Conservation (phyloP, 2,113 vertebrate genomes). For the Lipophrys pholis region DNA sequence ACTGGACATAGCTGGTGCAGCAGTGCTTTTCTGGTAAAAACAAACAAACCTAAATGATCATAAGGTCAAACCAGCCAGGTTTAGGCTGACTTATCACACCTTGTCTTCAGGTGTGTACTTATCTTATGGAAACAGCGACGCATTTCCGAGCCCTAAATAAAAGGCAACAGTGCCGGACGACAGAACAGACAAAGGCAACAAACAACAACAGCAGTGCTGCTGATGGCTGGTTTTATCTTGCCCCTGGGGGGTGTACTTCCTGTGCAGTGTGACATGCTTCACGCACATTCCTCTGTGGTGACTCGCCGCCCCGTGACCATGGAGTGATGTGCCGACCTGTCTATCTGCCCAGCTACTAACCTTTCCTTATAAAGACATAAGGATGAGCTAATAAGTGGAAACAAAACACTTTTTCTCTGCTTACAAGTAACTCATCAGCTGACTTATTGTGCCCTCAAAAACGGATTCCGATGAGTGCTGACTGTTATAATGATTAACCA, state of each 20-base stretch:
- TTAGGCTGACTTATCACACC: slow-evolving; percentile 35
- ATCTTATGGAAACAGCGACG: slow-evolving; percentile 74
- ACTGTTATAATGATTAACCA: slow-evolving; percentile 43
- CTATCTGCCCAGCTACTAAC: slow-evolving; percentile 7
- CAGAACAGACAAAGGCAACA: slow-evolving; percentile 83
- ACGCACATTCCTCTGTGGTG: slow-evolving; percentile 80
- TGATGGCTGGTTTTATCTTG: slow-evolving; percentile 83
- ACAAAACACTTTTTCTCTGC: slow-evolving; percentile 1
- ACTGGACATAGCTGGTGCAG: no score
- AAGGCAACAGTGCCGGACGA: slow-evolving; percentile 50
- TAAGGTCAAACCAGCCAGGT: background rate
- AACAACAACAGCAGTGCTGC: slow-evolving; percentile 82
- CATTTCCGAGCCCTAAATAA: slow-evolving; percentile 82
- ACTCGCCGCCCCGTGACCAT: slow-evolving; percentile 65
- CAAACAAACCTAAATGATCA: no score
- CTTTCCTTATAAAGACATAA: slow-evolving; percentile 53
- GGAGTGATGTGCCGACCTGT: slow-evolving; percentile 49
- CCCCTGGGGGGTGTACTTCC: slow-evolving; percentile 81
- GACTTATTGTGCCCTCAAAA: no score
- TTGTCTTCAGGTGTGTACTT: slow-evolving; percentile 77
- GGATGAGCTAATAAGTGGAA: slow-evolving; percentile 50
- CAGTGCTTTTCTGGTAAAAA: no score
- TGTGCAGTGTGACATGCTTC: slow-evolving; percentile 82
- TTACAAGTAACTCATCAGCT: slow-evolving; percentile 24
- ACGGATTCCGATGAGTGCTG: no score